Evolutionary conservation across 2,888 invertebrate genomes (phyloP), one percentile per base, ranked within the genome.

Genomic region (Scaptomyza flava): DNA sequence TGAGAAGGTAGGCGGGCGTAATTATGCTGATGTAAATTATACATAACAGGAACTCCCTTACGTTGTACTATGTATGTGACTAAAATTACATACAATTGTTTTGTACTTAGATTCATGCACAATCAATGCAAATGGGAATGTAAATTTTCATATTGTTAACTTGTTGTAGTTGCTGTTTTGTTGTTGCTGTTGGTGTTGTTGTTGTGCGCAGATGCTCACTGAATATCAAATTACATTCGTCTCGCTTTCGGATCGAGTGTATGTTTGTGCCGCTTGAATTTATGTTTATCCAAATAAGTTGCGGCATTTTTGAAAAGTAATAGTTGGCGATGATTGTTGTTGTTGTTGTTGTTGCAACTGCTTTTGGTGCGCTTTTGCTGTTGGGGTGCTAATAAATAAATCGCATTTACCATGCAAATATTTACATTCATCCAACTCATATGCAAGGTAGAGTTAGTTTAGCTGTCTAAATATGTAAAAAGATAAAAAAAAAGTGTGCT

Each of bases 351-450:
- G 59, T 45, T 71, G 80, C 62, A 60, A 51, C 48, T 64, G 76
- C 57, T 59, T 69, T 63, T 76, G 72, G 70, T 81, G 53, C 51
- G 56, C 46, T 56, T 41, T 41, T 68, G 41, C 50, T 81, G 81
- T 85, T 38, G 89, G 81, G 89, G 87, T 87, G 81, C 84, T 84
- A 89, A 89, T 89, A 89, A 89, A 89, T 84, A 87, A 89, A 88
- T 81, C 84, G 78, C 80, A 89, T 70, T 83, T 77, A 62, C 77
- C 36, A 43, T 38, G 34, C 63, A 62, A 17, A 54, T 53, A 38
- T 34, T 27, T 27, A 54, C 27, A 27, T 5, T 33, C 20, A 11
- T 12, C 6, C 31, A 6, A 48, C 9, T n/a, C 30, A 75, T 36
- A 52, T 45, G 54, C 72, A 47, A 48, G 36, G 52, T 68, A 61